A percentile compares a stretch with the other conserved stretches of the same genome.
Evolutionary conservation across 2,113 vertebrate species (phyloP).

Genomic region (Ctenodactylus gundi): DNA sequence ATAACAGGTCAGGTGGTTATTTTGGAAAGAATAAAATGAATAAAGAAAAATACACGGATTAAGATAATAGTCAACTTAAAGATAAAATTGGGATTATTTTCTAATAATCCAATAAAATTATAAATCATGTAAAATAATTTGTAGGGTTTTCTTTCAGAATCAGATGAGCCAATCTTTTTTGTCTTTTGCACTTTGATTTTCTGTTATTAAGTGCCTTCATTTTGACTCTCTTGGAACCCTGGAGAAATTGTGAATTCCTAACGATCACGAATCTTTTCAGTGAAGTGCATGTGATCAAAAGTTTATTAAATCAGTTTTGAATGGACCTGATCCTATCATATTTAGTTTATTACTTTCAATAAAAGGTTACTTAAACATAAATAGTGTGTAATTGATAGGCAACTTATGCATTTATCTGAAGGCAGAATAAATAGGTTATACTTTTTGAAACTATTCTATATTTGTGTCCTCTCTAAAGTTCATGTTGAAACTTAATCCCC

Average conservation of each 20-base stretch:
- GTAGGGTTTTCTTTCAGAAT: slow-evolving; percentile 42
- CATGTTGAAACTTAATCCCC: not conserved
- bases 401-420: not conserved
- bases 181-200: slow-evolving; percentile 17
- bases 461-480: not conserved
- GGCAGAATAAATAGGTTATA: not conserved
- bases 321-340: not conserved
- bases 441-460: not conserved
- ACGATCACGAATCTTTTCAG: not conserved
- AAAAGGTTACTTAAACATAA: not conserved
- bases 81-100: not conserved
- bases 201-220: slow-evolving; percentile 5
- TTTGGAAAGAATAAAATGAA: slow-evolving; percentile 21
- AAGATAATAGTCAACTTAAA: not conserved
- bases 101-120: slow-evolving; percentile 29
- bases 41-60: not conserved
- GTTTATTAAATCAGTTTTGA: slow-evolving; percentile 43
- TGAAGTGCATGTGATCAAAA: not conserved
- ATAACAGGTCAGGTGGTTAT: not conserved
- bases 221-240: not conserved
- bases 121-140: slow-evolving; percentile 41
- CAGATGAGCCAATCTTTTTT: slow-evolving; percentile 20
- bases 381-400: not conserved
- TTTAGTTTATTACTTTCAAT: slow-evolving; percentile 12
- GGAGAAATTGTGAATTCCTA: slow-evolving; percentile 10